These are phyloP conservation scores for Hypomecis atomaria DNA, from an alignment of 2,888 invertebrate species.

Conservation along the genomic window DNA sequence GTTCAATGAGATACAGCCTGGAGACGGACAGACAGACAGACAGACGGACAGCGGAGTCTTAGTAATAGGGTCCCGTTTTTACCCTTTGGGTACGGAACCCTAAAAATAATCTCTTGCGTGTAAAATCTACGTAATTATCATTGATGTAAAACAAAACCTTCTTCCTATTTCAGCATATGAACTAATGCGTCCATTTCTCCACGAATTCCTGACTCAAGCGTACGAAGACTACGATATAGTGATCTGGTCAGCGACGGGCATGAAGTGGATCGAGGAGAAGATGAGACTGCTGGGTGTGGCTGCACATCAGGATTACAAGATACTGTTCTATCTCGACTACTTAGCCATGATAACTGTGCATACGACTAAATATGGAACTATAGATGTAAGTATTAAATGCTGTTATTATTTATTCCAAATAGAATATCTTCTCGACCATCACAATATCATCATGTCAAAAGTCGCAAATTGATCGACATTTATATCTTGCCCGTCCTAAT, in stretches of 20 bases:
- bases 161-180: conserved; percentile 85
- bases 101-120: too few species aligned
- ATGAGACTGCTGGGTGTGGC: conserved; percentile 96
- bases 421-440: too few species aligned
- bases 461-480: too few species aligned
- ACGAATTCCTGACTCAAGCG: conserved; percentile 95
- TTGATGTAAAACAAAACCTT: conserved; percentile 2
- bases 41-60: too few species aligned
- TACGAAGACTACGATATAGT: conserved; percentile 97
- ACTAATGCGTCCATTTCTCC: conserved; percentile 97
- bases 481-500: too few species aligned
- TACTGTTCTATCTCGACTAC: conserved; percentile 96
- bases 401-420: too few species aligned
- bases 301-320: conserved; percentile 93
- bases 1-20: too few species aligned
- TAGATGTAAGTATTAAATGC: conserved; percentile 87
- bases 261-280: conserved; percentile 99
- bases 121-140: too few species aligned
- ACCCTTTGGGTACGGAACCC: too few species aligned
- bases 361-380: conserved; percentile 94
- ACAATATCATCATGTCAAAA: too few species aligned
- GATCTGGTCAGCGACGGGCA: conserved; percentile 99
- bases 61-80: too few species aligned
- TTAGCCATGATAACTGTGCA: conserved; percentile 98
- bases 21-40: too few species aligned